phyloP scores from a whole-genome alignment of 2,797 vertebrate genomes.

The Kryptopterus vitreolus region DNA sequence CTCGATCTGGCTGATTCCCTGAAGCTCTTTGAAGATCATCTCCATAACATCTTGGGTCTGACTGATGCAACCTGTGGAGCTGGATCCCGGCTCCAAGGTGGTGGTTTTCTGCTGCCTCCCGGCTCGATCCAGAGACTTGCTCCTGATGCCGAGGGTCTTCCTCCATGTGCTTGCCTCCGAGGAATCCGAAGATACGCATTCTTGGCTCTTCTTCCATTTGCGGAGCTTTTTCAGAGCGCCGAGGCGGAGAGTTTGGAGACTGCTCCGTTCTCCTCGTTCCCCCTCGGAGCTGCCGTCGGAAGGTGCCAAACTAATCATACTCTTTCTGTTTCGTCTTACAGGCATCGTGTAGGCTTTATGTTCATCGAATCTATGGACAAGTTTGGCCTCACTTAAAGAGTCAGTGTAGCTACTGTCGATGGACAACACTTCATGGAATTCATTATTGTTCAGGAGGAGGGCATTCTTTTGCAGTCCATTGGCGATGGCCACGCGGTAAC shows the following conservation, averaged over 20 bases:
- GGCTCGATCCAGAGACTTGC: conserved; percentile 95
- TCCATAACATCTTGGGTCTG: conserved; percentile 99
- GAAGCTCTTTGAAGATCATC: conserved; percentile 99
- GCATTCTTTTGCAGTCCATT: conserved; percentile 88
- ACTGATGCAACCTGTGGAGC: conserved; percentile 94
- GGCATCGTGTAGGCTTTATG: conserved; percentile 89
- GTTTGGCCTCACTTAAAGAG: conserved; percentile 84
- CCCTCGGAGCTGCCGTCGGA: conserved; percentile 97
- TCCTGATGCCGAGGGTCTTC: conserved; percentile 92
- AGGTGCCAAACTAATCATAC: conserved; percentile 92
- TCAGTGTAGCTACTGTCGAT: conserved; percentile 87
- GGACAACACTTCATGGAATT: conserved; percentile 86
- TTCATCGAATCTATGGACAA: conserved; percentile 76
- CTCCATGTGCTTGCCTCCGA: conserved; percentile 91
- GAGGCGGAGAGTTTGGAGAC: conserved; percentile 87
- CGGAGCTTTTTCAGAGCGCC: conserved; percentile 92
- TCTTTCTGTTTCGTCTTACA: conserved; percentile 94
- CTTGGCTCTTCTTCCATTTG: conserved; percentile 99
- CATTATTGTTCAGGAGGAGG: conserved; percentile 80
- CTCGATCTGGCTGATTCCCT: conserved; percentile 99
- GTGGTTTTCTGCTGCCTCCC: conserved; percentile 87
- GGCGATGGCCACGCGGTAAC: conserved; percentile 96
- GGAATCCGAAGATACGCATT: conserved; percentile 94
- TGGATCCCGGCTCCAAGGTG: conserved; percentile 89
- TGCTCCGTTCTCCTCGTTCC: conserved; percentile 85